Evolutionary conservation across 2,113 vertebrate genomes (phyloP), one percentile per base, ranked within the genome.

Genomic region (Ondatra zibethicus): DNA sequence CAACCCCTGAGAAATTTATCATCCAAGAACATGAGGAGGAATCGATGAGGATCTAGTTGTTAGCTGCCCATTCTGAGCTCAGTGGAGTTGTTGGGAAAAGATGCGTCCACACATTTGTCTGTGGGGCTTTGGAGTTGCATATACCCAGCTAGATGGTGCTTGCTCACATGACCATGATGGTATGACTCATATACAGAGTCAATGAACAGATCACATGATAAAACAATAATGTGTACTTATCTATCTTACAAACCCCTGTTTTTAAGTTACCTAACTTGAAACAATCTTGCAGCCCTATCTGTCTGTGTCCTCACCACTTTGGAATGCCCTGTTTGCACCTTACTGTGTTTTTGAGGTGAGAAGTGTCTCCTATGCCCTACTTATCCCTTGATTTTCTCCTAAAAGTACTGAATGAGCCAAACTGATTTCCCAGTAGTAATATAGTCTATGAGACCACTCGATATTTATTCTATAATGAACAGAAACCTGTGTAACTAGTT

Each of bases 21-120:
- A n/a, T 36, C 27, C 97, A 42, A n/a, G 27, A 77, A 6, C 55
- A 3, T 47, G 84, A 77, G 52, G 16, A 55, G 23, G 92, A 47
- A 45, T 27, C 76, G 58, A 39, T 92, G 58, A 36, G 25, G 84
- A 96, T 95, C 78, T 36, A 3, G 0, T 91, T 52, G 47, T 25
- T 72, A 2, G 70, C 82, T 92, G 85, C 73, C 29, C 10, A 13
- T 88, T 55, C 55, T 42, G 91, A 92, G 78, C 55, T 55, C 16
- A 78, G 23, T 23, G n/a, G 9, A 6, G 16, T 0, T 8, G 42
- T 80, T 45, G 10, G 10, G 66, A 45, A 93, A 65, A 25, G 0
- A 0, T 0, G 0, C 65, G 31, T n/a, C 9, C n/a, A 50, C 5
- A 23, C 4, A 0, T 85, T 80, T n/a, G 39, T 80, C 75, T 80